Percentiles rank a stretch among this genome's conserved stretches.
Conservation (phyloP, 2,797 vertebrate genomes). For the Gobio occitaniae region DNA sequence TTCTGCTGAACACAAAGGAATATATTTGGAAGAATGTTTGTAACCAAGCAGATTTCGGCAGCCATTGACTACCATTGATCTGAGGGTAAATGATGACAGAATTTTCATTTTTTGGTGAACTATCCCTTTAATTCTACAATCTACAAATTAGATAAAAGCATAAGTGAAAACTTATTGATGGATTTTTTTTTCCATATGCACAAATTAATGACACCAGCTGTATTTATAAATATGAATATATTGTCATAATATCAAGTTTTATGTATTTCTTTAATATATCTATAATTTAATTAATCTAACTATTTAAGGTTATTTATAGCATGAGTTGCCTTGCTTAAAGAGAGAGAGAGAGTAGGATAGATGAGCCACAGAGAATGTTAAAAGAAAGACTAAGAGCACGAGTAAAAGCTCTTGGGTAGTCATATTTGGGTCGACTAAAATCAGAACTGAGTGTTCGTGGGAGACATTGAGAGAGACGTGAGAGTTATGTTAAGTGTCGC, state of each 20-base stretch:
- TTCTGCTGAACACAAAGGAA: too few relatives aligned
- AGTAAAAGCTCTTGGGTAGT: slow-evolving; percentile 5
- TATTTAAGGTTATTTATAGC: neutral
- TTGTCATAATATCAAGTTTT: neutral
- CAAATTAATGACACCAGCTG: neutral
- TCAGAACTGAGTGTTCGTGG: slow-evolving; percentile 19
- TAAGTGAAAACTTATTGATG: neutral
- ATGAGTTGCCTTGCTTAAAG: too few relatives aligned
- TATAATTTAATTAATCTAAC: neutral
- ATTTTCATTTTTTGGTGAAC: too few relatives aligned
- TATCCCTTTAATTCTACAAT: neutral
- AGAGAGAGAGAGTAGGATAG: neutral
- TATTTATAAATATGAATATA: neutral
- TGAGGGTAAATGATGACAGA: too few relatives aligned
- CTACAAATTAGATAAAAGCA: neutral
- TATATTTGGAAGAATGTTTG: too few relatives aligned
- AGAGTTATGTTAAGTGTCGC: slow-evolving; percentile 30
- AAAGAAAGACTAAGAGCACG: neutral
- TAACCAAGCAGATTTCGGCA: too few relatives aligned
- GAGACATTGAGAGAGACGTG: slow-evolving; percentile 31
- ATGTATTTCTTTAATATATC: neutral
- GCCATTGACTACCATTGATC: too few relatives aligned
- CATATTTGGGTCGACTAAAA: slow-evolving; percentile 9
- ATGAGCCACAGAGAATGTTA: neutral
- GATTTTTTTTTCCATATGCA: neutral